These are phyloP conservation scores for Stictonetta naevosa DNA, from an alignment of 2,113 vertebrate species.

Conservation along the genomic window DNA sequence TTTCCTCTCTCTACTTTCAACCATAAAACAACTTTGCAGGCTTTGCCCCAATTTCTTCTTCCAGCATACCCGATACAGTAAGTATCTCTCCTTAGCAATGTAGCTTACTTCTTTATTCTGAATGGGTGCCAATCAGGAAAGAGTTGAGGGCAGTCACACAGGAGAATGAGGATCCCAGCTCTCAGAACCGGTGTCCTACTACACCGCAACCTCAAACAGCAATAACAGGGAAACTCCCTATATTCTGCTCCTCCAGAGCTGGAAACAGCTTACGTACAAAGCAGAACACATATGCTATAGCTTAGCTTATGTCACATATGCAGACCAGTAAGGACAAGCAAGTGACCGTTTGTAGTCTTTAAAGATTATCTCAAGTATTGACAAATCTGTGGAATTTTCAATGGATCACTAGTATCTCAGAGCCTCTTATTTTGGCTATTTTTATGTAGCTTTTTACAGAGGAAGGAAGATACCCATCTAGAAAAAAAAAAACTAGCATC, in stretches of 20 bases:
- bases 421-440: neutral
- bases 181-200: neutral
- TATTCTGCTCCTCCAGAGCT: neutral
- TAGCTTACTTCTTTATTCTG: neutral
- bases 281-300: fast-evolving
- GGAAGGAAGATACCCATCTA: neutral
- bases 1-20: neutral
- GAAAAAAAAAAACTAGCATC: neutral
- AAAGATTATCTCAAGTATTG: neutral
- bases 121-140: neutral
- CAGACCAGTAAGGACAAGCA: neutral
- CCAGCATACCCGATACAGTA: neutral
- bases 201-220: neutral
- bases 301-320: neutral
- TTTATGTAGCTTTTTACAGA: neutral
- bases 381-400: neutral
- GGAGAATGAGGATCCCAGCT: neutral
- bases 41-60: neutral
- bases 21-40: neutral
- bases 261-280: neutral
- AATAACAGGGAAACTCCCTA: fast-evolving
- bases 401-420: neutral
- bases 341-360: fast-evolving
- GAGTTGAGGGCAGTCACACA: neutral
- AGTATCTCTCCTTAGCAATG: neutral